Evolutionary conservation across 2,797 vertebrate genomes (phyloP).

Genomic region (Falco biarmicus): DNA sequence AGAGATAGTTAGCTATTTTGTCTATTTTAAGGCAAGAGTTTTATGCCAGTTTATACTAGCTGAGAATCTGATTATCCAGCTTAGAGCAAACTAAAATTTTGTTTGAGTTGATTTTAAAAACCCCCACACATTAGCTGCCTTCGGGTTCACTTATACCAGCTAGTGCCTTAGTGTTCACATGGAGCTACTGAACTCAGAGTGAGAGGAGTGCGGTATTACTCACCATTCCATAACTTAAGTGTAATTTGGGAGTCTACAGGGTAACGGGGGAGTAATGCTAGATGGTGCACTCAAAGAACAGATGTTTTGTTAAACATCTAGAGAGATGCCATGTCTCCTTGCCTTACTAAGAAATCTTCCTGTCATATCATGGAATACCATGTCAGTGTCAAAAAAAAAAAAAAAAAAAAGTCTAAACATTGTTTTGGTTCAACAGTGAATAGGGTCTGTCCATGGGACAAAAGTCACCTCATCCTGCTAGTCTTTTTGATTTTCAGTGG

Average conservation of each 20-base stretch:
- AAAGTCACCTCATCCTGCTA: neutral
- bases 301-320: neutral
- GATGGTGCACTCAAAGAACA: neutral
- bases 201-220: neutral
- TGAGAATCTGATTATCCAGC: neutral
- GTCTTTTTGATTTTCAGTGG: neutral
- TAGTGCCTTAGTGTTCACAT: neutral
- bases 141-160: neutral
- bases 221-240: neutral
- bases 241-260: neutral
- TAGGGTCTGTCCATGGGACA: neutral
- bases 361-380: neutral
- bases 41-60: neutral
- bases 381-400: neutral
- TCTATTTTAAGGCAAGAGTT: constrained; percentile 47
- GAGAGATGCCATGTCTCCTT: neutral
- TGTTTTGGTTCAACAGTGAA: neutral
- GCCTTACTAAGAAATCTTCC: constrained; percentile 14
- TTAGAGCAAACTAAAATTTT: neutral
- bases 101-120: neutral
- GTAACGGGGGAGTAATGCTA: neutral
- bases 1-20: constrained; percentile 4
- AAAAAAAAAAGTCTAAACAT: neutral
- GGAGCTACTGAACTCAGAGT: neutral
- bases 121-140: neutral